phyloP scores from a whole-genome alignment of 2,113 vertebrate genomes.

The Misgurnus mizolepis region DNA sequence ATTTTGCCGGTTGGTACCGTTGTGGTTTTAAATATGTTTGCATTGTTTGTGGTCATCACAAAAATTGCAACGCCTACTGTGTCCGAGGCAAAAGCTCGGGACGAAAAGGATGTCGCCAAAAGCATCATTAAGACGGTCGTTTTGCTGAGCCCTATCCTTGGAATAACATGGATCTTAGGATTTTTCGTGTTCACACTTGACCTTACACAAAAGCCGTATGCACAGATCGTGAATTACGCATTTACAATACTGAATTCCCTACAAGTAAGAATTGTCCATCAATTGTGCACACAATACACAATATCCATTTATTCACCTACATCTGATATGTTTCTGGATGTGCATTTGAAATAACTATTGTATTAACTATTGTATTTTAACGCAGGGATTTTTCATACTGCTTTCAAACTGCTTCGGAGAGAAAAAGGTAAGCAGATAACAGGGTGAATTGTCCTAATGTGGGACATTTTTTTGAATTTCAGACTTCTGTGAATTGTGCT shows the following conservation, averaged over 20 bases:
- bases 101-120: slow-evolving; percentile 62
- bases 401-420: slow-evolving; percentile 70
- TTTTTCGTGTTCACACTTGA: slow-evolving; percentile 60
- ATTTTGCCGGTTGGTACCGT: slow-evolving; percentile 80
- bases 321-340: background rate
- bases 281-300: background rate
- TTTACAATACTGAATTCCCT: slow-evolving; percentile 72
- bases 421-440: slow-evolving; percentile 63
- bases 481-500: too few relatives aligned
- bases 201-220: background rate
- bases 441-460: too few relatives aligned
- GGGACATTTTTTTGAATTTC: too few relatives aligned
- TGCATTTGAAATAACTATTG: background rate
- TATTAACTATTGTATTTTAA: background rate
- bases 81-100: slow-evolving; percentile 1
- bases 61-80: slow-evolving; percentile 79
- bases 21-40: slow-evolving; percentile 79
- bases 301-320: background rate
- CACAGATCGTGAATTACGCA: slow-evolving; percentile 58
- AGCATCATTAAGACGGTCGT: slow-evolving; percentile 70
- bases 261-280: slow-evolving; percentile 65
- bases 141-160: slow-evolving; percentile 75
- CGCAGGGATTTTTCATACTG: slow-evolving; percentile 77
- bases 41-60: slow-evolving; percentile 81
- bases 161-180: slow-evolving; percentile 75